These are phyloP conservation scores for Antigone vipio DNA, from an alignment of 2,113 vertebrate species.

Conservation along the genomic window DNA sequence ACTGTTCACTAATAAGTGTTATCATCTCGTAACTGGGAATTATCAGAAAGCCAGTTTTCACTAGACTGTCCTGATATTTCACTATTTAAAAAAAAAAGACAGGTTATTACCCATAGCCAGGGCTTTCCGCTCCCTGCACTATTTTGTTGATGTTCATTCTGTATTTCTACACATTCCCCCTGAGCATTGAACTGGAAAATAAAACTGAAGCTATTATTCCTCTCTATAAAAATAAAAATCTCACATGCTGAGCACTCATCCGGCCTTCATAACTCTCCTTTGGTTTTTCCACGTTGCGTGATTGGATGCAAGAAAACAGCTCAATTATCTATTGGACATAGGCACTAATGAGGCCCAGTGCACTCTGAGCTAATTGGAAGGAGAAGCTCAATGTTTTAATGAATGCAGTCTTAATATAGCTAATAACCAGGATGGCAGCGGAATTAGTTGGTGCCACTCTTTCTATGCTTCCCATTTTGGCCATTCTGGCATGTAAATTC, in stretches of 20 bases:
- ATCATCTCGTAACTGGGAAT: background rate
- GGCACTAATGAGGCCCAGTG: conserved; percentile 37
- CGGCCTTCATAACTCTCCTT: background rate
- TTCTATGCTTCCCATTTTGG: conserved; percentile 7
- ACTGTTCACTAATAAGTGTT: background rate
- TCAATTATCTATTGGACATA: conserved; percentile 44
- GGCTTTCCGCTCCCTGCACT: background rate
- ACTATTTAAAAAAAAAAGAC: background rate
- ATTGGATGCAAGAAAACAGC: conserved; percentile 11
- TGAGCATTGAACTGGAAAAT: conserved; percentile 34
- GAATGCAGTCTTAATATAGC: conserved; percentile 29
- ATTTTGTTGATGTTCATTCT: conserved; percentile 36
- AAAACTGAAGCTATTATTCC: conserved; percentile 55
- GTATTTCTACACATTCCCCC: conserved; percentile 26
- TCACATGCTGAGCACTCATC: conserved; percentile 42
- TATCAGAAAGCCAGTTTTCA: background rate
- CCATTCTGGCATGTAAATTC: background rate
- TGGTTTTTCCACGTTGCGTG: background rate
- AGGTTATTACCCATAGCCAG: background rate
- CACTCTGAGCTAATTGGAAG: conserved; percentile 47
- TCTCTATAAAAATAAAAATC: conserved; percentile 52
- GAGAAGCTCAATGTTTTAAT: conserved; percentile 24
- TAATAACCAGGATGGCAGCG: conserved; percentile 23
- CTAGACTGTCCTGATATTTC: background rate
- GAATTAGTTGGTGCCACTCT: background rate